These are phyloP conservation scores for Aphidius gifuensis DNA, from an alignment of 1,140 invertebrate genomes.

Conservation along the genomic window DNA sequence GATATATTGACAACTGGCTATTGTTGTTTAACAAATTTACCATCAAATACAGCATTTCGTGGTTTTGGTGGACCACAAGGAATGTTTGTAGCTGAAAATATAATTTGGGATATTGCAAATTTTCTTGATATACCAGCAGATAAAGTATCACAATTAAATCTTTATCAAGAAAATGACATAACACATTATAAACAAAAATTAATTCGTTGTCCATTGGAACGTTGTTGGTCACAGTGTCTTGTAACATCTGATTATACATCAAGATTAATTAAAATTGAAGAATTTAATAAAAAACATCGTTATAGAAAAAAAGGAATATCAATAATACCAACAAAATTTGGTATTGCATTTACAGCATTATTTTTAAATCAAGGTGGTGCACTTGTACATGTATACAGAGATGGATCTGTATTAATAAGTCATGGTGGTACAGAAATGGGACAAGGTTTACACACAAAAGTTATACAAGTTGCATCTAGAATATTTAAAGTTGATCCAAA, in stretches of 20 bases:
- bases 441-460: slow-evolving; percentile 93
- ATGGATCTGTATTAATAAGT: slow-evolving; percentile 88
- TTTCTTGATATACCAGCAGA: slow-evolving; percentile 63
- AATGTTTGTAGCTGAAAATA: slow-evolving; percentile 79
- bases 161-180: slow-evolving; percentile 75
- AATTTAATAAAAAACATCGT: slow-evolving; percentile 59
- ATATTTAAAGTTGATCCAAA: slow-evolving; percentile 70
- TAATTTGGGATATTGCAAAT: slow-evolving; percentile 73
- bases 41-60: slow-evolving; percentile 87
- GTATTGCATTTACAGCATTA: slow-evolving; percentile 77
- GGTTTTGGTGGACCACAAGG: slow-evolving; percentile 89
- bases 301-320: slow-evolving; percentile 87
- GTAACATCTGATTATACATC: slow-evolving; percentile 10
- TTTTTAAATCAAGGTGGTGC: slow-evolving; percentile 88
- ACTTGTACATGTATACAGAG: slow-evolving; percentile 82
- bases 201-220: slow-evolving; percentile 70
- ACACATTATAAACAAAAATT: slow-evolving; percentile 81
- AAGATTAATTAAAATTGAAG: not conserved
- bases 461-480: slow-evolving; percentile 82
- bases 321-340: slow-evolving; percentile 85
- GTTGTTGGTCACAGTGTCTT: slow-evolving; percentile 83
- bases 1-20: slow-evolving; percentile 66
- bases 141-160: slow-evolving; percentile 66
- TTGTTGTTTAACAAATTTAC: slow-evolving; percentile 79
- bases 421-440: slow-evolving; percentile 97